Base-by-base conservation (phyloP, 2,797 vertebrate species). In the Etheostoma nigrum region DNA sequence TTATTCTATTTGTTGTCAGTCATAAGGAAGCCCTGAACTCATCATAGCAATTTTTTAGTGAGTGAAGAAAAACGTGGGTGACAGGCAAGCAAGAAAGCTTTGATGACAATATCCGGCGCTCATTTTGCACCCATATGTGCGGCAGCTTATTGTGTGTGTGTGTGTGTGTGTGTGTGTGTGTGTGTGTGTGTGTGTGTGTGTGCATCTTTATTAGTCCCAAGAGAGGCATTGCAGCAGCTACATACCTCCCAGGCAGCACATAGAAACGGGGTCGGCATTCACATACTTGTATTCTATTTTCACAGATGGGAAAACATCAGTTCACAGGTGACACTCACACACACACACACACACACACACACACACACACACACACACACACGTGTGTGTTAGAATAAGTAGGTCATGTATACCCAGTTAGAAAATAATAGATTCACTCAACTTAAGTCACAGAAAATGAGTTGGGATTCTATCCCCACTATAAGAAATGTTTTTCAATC, bases 321-420 rank as follows among this genome's bases (percentile, higher is more conserved):
- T 89, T 86, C 81, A 85, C 87, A 88, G 88, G 89, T 92, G 85
- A 44, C 15, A 58, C 66, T 40, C 47, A 67, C 66, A 57, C 42
- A 72, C 59, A 52, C 27, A 76, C 36, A 53, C 13, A 44, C 4
- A 15, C 10, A 40, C 36, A 12, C 3, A 40, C 36, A 40, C 36
- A 40, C 36, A 40, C 36, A 40, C 9, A 40, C 36, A 40, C 36
- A 40, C 36, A 40, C 33, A 36, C 33, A 10, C 33, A 36, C 33
- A 36, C 2, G 71, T 21, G 45, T 23, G 54, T 49, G 49, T 67
- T 54, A 58, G 72, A 55, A 76, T 69, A 93, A 92, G 87, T 95
- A 93, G 95, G 94, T 95, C 93, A 95, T 83, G 80, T 86, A 93
- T 91, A 90, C 83, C 85, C 72, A 90, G 87, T 88, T 86, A 89